Evolutionary conservation across 1,140 invertebrate species (phyloP), one percentile per base, ranked within the genome.

Genomic region (Megathymus violae): DNA sequence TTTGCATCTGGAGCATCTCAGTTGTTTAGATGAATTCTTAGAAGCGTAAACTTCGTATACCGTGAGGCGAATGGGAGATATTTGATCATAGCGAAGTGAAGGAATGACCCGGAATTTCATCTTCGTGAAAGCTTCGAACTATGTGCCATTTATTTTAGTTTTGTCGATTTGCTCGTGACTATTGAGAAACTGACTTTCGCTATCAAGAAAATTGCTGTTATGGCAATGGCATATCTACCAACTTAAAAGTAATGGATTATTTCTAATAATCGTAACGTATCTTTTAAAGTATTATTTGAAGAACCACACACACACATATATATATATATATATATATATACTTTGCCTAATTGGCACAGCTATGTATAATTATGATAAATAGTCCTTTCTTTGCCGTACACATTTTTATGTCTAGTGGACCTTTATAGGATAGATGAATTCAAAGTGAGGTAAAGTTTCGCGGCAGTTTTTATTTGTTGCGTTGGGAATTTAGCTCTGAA

Each of bases 81-180:
- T 78, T 80, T 73, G 78, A 82, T 77, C 71, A 78, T 78, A 78
- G 76, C 69, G 71, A 62, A 52, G 41, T 48, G 56, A 64, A 44
- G 47, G 68, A 69, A 67, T 70, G 74, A 73, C 71, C 75, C 71
- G 73, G 74, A 85, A 83, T 80, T 85, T 82, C 80, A 85, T 85
- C 76, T 78, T 59, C 61, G 50, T 74, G 76, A 83, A 71, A 82
- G 82, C 76, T 83, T 80, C 71, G 63, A 81, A 79, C 75, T 86
- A 84, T 84, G 73, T 64, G 66, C 76, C 66, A 82, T 82, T 82
- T 85, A 77, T 82, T 82, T 77, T 81, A 82, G 74, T 80, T 82
- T 77, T 76, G 74, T 82, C 74, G 69, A 82, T 81, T 79, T 78
- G 68, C 41, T 44, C 50, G 67, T 73, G 72, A 76, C 73, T 70